Base-by-base conservation (phyloP, 2,797 vertebrate genomes). In the Parauchenoglanis ngamensis region DNA sequence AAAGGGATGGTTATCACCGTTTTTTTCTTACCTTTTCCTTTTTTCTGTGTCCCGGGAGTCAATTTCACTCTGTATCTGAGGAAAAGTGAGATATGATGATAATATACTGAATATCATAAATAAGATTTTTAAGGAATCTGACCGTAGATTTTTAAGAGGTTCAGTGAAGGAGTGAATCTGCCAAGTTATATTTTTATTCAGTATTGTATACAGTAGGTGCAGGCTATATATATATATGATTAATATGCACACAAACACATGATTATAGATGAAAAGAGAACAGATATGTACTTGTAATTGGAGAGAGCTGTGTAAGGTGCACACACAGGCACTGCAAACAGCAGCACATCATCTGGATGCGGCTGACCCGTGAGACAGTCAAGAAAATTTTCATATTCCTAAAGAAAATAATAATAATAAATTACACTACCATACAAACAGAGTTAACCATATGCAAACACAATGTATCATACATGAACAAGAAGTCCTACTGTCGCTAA, bases 1-100 rank as follows among this genome's bases (percentile, higher is more conserved):
- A 82, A 49, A 63, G 8, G 12, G n/a, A 76, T 52, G 23, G 3
- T 23, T 4, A 49, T 49, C 31, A 31, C 1, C 31, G 31, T 31
- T 31, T 31, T 31, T 31, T 31, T 52, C 19, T 21, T 96, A 99
- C 98, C 98, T 97, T 99, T 99, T 77, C 98, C 98, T 91, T 99
- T 99, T 94, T 98, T 99, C 87, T 99, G 98, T 11, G 97, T 91
- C 80, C 98, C 98, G 0, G 98, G 98, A 0, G 98, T 99, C 90
- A 99, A 93, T 92, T 99, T 99, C 83, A 99, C 98, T 92, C 98
- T 99, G 23, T 98, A 97, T 91, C 98, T 99, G 93, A 21, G 52
- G 85, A 49, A 81, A n/a, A 15, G 23, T 46, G 23, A 63, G 35
- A 25, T 21, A 54, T 88, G 83, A 31, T 90, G 0, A 3, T 52